A percentile compares a stretch with the other conserved stretches of the same genome.
Conservation (phyloP, 2,888 invertebrate species). For the Trisateles emortualis region DNA sequence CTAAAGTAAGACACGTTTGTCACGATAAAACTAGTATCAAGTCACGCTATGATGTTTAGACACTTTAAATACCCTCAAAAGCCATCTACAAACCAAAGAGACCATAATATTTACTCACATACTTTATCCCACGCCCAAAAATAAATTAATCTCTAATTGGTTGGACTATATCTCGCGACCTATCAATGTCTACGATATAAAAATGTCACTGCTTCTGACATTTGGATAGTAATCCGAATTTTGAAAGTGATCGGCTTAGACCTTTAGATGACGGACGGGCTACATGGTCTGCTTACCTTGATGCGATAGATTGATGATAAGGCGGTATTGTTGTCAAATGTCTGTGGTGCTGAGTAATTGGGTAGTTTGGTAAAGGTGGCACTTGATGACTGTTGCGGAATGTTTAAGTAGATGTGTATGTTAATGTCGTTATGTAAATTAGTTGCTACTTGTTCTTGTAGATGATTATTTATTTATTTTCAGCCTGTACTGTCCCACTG, state of each 20-base stretch:
- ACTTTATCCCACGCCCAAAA: conserved; percentile 49
- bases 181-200: conserved; percentile 79
- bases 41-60: background rate
- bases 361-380: conserved; percentile 34
- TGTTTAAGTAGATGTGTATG: conserved; percentile 4
- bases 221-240: conserved; percentile 80
- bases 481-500: no score
- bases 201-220: conserved; percentile 84
- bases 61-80: background rate
- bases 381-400: conserved; percentile 27
- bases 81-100: background rate
- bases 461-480: no score
- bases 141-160: conserved; percentile 84
- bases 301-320: conserved; percentile 46
- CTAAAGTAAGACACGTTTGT: no score
- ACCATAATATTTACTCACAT: conserved; percentile 32
- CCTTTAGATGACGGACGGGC: conserved; percentile 46
- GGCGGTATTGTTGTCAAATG: conserved; percentile 50
- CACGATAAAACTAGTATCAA: no score
- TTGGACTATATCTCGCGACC: conserved; percentile 74
- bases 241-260: conserved; percentile 79
- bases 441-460: background rate
- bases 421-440: no score
- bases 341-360: conserved; percentile 44
- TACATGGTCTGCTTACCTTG: conserved; percentile 44